These are phyloP conservation scores for Sphenodon punctatus DNA, from an alignment of 2,797 vertebrate species.

Conservation along the genomic window DNA sequence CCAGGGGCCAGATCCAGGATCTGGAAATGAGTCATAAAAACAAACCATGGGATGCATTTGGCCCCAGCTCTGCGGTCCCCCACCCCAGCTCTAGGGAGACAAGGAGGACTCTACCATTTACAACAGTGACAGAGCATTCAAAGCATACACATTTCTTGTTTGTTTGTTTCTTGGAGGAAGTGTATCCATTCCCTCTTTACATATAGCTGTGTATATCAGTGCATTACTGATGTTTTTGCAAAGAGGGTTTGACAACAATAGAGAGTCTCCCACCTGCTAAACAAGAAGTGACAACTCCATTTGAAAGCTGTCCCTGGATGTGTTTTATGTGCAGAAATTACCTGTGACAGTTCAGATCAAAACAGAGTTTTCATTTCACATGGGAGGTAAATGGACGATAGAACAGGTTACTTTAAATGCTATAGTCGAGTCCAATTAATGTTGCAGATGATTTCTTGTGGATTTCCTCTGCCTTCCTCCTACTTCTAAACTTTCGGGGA, in stretches of 20 bases:
- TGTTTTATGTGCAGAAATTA: conserved; percentile 81
- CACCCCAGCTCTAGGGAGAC: too few species aligned
- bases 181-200: conserved; percentile 63
- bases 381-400: conserved; percentile 69
- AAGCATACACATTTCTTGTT: conserved; percentile 23
- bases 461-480: conserved; percentile 42
- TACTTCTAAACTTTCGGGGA: conserved; percentile 47
- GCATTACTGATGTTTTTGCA: conserved; percentile 81
- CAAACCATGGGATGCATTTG: too few species aligned
- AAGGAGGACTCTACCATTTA: conserved; percentile 12
- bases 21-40: too few species aligned
- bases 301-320: conserved; percentile 78
- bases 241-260: conserved; percentile 93
- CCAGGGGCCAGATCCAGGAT: too few species aligned
- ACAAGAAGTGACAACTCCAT: conserved; percentile 91
- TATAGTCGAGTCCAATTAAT: conserved; percentile 69
- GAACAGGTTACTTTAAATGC: conserved; percentile 71
- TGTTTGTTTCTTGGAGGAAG: conserved; percentile 38
- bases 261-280: conserved; percentile 84
- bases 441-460: conserved; percentile 51
- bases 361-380: conserved; percentile 77
- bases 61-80: too few species aligned
- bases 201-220: conserved; percentile 37
- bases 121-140: not conserved
- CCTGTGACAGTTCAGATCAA: conserved; percentile 79